Evolutionary conservation across 2,113 vertebrate genomes (phyloP).

Genomic region (Pseudopipra pipra): DNA sequence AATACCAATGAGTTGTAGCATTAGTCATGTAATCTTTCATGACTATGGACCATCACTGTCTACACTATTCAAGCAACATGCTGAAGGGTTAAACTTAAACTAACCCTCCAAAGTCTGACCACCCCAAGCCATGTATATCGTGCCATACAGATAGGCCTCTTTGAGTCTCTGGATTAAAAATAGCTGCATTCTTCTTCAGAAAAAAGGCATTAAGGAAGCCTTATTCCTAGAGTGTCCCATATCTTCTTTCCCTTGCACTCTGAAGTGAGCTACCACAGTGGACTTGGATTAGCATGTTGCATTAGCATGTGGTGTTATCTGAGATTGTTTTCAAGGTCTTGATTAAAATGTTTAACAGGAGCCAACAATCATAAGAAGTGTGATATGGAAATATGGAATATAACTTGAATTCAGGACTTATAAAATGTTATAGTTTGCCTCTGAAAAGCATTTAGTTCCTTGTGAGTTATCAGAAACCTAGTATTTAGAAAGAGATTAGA

Average conservation of each 20-base stretch:
- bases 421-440: not conserved
- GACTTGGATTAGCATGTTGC: not conserved
- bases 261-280: not conserved
- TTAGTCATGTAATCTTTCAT: not conserved
- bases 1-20: not conserved
- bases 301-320: not conserved
- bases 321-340: not conserved
- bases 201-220: not conserved
- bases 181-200: not conserved
- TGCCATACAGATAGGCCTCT: rapidly evolving
- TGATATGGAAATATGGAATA: not conserved
- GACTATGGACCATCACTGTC: not conserved
- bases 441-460: not conserved
- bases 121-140: not conserved
- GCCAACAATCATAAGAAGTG: not conserved
- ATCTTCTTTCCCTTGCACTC: not conserved
- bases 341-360: not conserved
- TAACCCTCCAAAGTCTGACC: not conserved
- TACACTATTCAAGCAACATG: not conserved
- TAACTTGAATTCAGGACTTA: not conserved
- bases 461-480: not conserved
- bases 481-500: not conserved
- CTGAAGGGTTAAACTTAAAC: not conserved
- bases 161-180: not conserved
- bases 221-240: not conserved